Conservation (phyloP, 2,113 vertebrate species). For the Rallus limicola region DNA sequence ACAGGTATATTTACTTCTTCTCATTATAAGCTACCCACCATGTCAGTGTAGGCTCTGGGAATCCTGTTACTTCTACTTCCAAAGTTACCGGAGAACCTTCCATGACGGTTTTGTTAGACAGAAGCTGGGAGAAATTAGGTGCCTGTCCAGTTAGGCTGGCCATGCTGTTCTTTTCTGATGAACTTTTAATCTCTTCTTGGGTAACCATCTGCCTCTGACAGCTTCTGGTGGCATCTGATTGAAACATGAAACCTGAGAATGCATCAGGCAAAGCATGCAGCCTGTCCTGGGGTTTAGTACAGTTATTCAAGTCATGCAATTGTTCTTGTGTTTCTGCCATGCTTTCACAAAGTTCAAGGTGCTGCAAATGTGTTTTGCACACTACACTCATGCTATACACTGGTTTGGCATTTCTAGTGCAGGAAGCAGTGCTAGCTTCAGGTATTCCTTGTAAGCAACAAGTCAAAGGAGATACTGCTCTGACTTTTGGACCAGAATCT, state of each 20-base stretch:
- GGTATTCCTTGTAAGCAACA: slow-evolving; percentile 66
- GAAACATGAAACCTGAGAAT: slow-evolving; percentile 78
- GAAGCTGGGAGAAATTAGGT: slow-evolving; percentile 86
- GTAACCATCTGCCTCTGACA: slow-evolving; percentile 80
- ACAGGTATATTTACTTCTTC: slow-evolving; percentile 34
- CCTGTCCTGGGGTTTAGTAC: slow-evolving; percentile 76
- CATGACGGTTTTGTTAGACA: slow-evolving; percentile 86
- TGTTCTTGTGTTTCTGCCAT: slow-evolving; percentile 74
- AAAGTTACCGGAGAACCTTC: slow-evolving; percentile 94
- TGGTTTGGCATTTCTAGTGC: slow-evolving; percentile 56
- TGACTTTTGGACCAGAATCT: slow-evolving; percentile 51
- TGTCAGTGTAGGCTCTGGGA: slow-evolving; percentile 89
- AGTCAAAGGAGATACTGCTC: slow-evolving; percentile 73
- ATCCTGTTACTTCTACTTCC: slow-evolving; percentile 94
- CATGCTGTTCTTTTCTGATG: slow-evolving; percentile 79
- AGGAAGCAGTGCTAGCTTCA: slow-evolving; percentile 63
- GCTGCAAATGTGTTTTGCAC: slow-evolving; percentile 65
- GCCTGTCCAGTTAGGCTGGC: slow-evolving; percentile 80
- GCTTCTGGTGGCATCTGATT: slow-evolving; percentile 76
- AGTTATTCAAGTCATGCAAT: slow-evolving; percentile 82
- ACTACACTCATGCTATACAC: slow-evolving; percentile 61
- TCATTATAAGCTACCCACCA: slow-evolving; percentile 97
- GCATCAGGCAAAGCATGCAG: slow-evolving; percentile 81
- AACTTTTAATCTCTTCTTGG: slow-evolving; percentile 84
- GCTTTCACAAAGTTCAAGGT: slow-evolving; percentile 68